A percentile compares a stretch with the other conserved stretches of the same genome.
Evolutionary conservation across 2,113 vertebrate species (phyloP).

Genomic region (Oenanthe oenanthe): DNA sequence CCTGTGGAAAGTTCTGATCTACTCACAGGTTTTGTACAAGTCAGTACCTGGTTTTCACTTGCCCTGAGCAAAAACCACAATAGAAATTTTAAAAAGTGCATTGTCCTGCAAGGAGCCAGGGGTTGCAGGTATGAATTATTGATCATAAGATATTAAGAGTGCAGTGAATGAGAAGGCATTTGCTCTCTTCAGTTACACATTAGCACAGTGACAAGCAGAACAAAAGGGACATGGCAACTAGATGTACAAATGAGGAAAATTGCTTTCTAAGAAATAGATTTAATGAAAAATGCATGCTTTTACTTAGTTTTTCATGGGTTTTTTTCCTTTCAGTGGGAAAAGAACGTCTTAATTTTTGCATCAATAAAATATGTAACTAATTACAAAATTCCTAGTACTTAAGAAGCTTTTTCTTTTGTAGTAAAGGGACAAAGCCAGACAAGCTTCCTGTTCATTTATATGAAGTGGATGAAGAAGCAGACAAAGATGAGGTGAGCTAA

Average conservation of each 20-base stretch:
- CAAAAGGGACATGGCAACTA: not conserved
- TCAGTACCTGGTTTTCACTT: not conserved
- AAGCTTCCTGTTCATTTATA: conserved; percentile 95
- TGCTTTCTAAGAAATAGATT: not conserved
- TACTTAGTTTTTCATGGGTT: not conserved
- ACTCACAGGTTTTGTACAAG: not conserved
- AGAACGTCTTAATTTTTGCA: not conserved
- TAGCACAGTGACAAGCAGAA: not conserved
- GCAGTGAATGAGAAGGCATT: not conserved
- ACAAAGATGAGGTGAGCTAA: conserved; percentile 94
- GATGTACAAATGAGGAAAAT: not conserved
- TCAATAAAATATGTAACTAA: not conserved
- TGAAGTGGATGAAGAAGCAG: conserved; percentile 97
- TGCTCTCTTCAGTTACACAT: not conserved
- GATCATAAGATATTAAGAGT: not conserved
- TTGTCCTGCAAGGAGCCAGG: not conserved
- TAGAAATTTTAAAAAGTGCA: not conserved
- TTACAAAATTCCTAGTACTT: not conserved
- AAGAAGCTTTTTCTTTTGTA: conserved; percentile 62
- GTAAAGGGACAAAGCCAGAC: conserved; percentile 89
- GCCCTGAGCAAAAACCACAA: not conserved
- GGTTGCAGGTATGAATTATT: not conserved
- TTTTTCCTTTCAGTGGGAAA: not conserved
- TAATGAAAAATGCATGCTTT: not conserved
- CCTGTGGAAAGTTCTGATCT: not conserved